Percentiles rank a stretch among this genome's conserved stretches.
Evolutionary conservation across 2,888 invertebrate species (phyloP).

Genomic region (Monopis laevigella): DNA sequence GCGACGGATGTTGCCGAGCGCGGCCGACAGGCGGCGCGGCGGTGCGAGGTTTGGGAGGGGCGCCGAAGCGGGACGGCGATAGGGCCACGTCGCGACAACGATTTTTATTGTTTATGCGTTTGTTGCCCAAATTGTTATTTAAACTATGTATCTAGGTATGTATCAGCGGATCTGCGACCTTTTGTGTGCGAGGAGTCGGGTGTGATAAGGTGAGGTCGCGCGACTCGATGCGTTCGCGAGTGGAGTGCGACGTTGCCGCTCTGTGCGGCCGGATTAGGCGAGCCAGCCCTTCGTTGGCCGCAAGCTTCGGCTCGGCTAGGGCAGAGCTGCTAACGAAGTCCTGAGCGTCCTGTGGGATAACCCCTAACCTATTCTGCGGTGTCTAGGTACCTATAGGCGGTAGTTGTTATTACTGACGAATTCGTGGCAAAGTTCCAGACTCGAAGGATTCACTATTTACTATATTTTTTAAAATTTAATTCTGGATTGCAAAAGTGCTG

Average conservation of each 20-base stretch:
- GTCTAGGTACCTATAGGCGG: no score
- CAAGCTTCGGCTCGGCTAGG: no score
- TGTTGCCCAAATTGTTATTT: slow-evolving; percentile 49
- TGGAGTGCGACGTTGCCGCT: slow-evolving; percentile 55
- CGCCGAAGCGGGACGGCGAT: slow-evolving; percentile 18
- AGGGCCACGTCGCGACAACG: slow-evolving; percentile 1
- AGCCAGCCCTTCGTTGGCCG: no score
- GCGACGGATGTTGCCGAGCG: slow-evolving; percentile 46
- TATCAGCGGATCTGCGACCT: slow-evolving; percentile 31
- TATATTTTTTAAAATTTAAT: no score
- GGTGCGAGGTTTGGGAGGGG: slow-evolving; percentile 14
- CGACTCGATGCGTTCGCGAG: no score
- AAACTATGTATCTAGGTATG: slow-evolving; percentile 21
- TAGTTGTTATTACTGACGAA: no score
- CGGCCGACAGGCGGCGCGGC: slow-evolving; percentile 52
- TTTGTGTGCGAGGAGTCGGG: slow-evolving; percentile 34
- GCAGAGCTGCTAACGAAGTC: no score
- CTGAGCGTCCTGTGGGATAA: no score
- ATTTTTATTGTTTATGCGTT: slow-evolving; percentile 40
- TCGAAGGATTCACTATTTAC: no score
- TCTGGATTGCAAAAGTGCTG: no score
- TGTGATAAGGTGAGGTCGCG: slow-evolving; percentile 62
- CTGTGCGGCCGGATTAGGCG: slow-evolving; percentile 36
- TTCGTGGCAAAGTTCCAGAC: no score
- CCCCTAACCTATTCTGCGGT: no score